Percentiles rank a stretch among this genome's conserved stretches.
Conservation (phyloP, 2,888 invertebrate species). For the Amphipyra berbera region DNA sequence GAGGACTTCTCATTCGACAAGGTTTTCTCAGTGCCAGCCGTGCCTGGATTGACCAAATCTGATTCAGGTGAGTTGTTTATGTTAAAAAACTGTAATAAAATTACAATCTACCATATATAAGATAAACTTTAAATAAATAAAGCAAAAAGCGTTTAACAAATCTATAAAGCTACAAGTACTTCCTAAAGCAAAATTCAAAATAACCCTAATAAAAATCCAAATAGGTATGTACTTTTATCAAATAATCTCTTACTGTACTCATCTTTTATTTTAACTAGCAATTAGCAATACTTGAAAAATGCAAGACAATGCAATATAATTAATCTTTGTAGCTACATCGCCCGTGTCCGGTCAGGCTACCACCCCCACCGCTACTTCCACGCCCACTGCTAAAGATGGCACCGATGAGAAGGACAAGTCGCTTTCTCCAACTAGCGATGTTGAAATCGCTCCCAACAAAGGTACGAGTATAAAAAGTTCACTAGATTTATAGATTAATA, state of each 20-base stretch:
- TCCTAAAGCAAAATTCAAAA: too few species aligned
- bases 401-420: conserved; percentile 82
- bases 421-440: conserved; percentile 88
- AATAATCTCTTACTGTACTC: too few species aligned
- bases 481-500: too few species aligned
- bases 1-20: conserved; percentile 95
- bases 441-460: conserved; percentile 79
- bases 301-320: background rate
- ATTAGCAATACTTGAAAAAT: too few species aligned
- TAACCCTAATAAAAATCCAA: too few species aligned
- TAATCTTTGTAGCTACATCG: conserved; percentile 65
- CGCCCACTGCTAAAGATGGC: conserved; percentile 69
- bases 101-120: too few species aligned
- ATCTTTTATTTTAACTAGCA: too few species aligned
- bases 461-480: conserved; percentile 63
- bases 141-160: too few species aligned
- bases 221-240: too few species aligned
- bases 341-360: conserved; percentile 70
- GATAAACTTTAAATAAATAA: too few species aligned
- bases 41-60: conserved; percentile 89
- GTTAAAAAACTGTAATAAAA: too few species aligned
- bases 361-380: conserved; percentile 69
- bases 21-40: conserved; percentile 94
- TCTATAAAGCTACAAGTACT: too few species aligned
- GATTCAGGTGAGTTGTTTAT: conserved; percentile 73